Evolutionary conservation across 2,888 invertebrate species (phyloP), one percentile per base, ranked within the genome.

Genomic region (Ophion slaviceki): DNA sequence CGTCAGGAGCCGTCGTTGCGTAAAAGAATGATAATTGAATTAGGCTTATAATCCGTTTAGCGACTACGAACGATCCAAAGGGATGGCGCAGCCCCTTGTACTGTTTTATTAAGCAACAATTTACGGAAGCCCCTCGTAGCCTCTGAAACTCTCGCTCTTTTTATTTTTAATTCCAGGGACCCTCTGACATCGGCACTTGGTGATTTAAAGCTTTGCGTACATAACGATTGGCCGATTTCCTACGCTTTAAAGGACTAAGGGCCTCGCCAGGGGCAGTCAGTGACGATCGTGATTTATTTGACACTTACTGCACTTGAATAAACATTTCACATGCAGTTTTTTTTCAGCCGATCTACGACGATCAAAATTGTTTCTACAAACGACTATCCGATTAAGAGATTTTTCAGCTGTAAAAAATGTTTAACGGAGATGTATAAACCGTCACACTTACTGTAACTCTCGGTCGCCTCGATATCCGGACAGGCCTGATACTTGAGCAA

Each of bases 401-500:
- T 45, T 45, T 68, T 4, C 17, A 66, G 2, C 8, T 17, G 11
- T 40, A 32, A 32, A 32, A 32, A 32, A 32, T 4, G 24, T 24
- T 24, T 24, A 24, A 24, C 24, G 24, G 47, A 57, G 61, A 47
- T 53, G 32, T 14, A n/a, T 3, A 66, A 66, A 67, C 85, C 40
- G 57, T 11, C 40, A 90, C 94, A 90, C 94, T 94, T 92, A 97
- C 97, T 96, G 91, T 96, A 96, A 92, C 97, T 97, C 93, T 97
- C 97, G 0, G 97, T 96, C 59, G 96, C 96, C 0, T 95, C 94
- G 6, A 97, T 96, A 91, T 98, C 97, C 0, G 97, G 97, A 91
- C 98, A 98, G 0, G 97, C 97, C 94, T 97, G 97, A 93, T 97
- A 98, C 88, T 97, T 96, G 88, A 98, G 95, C 82, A 97, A 95